phyloP scores from a whole-genome alignment of 2,797 vertebrate species.

The Lepilemur septentrionalis region DNA sequence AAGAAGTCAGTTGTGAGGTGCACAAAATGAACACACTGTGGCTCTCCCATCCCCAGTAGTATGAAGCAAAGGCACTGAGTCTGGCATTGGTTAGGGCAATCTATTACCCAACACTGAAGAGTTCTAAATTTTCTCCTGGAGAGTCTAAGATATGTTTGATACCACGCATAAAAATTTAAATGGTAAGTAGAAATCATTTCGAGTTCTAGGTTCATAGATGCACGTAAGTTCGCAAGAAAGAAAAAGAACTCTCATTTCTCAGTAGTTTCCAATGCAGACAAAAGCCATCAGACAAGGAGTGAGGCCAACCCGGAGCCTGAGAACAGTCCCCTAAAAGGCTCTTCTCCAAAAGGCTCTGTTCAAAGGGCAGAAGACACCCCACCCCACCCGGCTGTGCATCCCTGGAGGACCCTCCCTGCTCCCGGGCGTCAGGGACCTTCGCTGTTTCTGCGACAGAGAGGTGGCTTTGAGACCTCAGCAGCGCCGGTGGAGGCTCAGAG shows the following conservation, averaged over 20 bases:
- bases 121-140: background rate
- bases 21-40: constrained; percentile 57
- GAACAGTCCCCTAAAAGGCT: background rate
- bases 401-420: background rate
- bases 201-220: background rate
- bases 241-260: background rate
- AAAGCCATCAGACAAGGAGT: background rate
- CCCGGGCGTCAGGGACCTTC: background rate
- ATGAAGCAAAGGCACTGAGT: constrained; percentile 53
- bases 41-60: constrained; percentile 64
- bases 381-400: no score
- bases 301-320: background rate
- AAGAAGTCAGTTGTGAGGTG: constrained; percentile 60
- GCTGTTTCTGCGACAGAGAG: background rate
- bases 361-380: no score
- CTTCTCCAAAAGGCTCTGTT: background rate
- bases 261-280: background rate
- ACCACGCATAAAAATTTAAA: background rate
- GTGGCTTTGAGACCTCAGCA: background rate
- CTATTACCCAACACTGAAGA: background rate
- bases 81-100: constrained; percentile 54
- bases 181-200: background rate
- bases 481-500: accelerated
- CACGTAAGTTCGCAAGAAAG: background rate
- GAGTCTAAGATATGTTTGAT: no score